phyloP scores from a whole-genome alignment of 1,140 invertebrate species.

The Mercenaria mercenaria region DNA sequence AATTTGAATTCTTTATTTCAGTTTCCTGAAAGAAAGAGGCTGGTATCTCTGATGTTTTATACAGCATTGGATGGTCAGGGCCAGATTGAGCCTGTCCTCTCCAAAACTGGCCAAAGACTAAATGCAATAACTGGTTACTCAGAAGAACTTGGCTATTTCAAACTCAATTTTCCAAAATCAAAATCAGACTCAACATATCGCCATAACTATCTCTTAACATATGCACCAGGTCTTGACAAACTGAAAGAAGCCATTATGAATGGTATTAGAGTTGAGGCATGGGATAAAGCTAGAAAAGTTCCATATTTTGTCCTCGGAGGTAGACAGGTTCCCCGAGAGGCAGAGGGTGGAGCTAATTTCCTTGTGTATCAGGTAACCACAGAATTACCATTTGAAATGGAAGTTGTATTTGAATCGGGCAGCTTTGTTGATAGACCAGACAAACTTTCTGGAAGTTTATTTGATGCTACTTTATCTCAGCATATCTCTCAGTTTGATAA shows the following conservation, averaged over 20 bases:
- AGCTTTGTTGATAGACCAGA: conserved; percentile 88
- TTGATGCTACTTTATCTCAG: conserved; percentile 88
- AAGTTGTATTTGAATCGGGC: conserved; percentile 94
- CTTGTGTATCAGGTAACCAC: conserved; percentile 89
- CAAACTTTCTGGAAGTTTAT: conserved; percentile 89
- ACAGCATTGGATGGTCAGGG: conserved; percentile 85
- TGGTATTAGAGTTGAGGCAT: conserved; percentile 84
- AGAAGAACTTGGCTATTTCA: conserved; percentile 93
- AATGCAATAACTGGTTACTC: conserved; percentile 92
- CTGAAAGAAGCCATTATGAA: conserved; percentile 92
- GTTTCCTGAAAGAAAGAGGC: conserved; percentile 65
- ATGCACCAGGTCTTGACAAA: conserved; percentile 90
- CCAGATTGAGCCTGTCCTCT: conserved; percentile 83
- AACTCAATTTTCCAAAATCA: conserved; percentile 87
- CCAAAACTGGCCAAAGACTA: conserved; percentile 86
- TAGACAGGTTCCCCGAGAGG: conserved; percentile 82
- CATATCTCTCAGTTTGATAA: conserved; percentile 86
- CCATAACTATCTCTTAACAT: conserved; percentile 82
- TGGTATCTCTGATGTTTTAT: conserved; percentile 87
- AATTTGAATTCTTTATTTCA: too few species aligned
- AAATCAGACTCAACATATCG: conserved; percentile 87
- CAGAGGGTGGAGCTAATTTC: conserved; percentile 90
- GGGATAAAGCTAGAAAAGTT: conserved; percentile 82
- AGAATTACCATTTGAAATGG: conserved; percentile 93
- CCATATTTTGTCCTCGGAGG: conserved; percentile 86